Conservation (phyloP, 2,888 invertebrate genomes). For the Dryomyza anilis region DNA sequence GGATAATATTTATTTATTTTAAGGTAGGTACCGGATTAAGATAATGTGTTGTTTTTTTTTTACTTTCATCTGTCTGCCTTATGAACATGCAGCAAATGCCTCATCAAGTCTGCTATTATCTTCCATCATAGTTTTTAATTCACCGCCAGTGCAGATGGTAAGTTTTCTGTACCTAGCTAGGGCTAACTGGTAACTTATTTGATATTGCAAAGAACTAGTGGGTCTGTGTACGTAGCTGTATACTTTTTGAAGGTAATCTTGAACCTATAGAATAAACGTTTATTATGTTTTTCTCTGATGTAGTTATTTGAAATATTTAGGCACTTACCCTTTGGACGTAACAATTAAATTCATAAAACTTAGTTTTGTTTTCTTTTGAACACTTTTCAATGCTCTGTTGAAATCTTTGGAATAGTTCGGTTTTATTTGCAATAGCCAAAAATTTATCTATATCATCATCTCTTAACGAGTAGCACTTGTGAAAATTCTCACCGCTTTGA, state of each 20-base stretch:
- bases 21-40: no score
- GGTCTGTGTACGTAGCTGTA: neutral
- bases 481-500: neutral
- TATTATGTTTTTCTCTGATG: neutral
- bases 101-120: no score
- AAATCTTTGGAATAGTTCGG: neutral
- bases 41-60: no score
- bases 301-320: no score
- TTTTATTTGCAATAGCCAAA: neutral
- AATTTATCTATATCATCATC: neutral
- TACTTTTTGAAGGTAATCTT: neutral
- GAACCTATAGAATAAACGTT: neutral
- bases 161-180: neutral
- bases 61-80: no score
- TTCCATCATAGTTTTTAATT: neutral
- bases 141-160: neutral
- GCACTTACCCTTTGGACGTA: neutral
- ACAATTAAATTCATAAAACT: constrained; percentile 4
- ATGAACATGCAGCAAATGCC: no score
- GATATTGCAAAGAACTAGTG: neutral
- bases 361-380: no score
- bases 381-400: neutral
- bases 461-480: neutral
- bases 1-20: no score
- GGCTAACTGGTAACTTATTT: neutral